Evolutionary conservation across 2,888 invertebrate genomes (phyloP).

Genomic region (Gari tellinella): DNA sequence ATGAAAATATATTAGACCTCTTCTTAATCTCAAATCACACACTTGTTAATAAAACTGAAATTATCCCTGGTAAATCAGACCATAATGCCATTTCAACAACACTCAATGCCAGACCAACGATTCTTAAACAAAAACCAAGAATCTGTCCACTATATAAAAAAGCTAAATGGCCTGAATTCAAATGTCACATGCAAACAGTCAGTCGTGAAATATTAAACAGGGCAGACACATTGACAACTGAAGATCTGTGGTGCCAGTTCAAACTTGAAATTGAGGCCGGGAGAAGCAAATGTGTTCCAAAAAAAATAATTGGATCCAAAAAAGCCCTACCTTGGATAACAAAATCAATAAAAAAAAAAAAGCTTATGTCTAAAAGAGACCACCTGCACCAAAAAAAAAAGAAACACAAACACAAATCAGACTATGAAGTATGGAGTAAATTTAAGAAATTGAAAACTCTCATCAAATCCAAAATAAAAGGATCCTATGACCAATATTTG

Average conservation of each 20-base stretch:
- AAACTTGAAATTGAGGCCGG: conserved; percentile 4
- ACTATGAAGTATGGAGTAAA: neutral
- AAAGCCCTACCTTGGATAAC: conserved; percentile 2
- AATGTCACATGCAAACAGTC: conserved; percentile 3
- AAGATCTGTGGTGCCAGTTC: neutral
- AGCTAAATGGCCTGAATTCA: conserved; percentile 16
- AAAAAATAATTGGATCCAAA: neutral
- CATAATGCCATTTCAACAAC: conserved; percentile 9
- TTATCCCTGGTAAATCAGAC: conserved; percentile 10
- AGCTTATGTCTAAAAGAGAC: conserved; percentile 14
- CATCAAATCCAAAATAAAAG: conserved; percentile 7
- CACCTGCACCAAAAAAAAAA: neutral
- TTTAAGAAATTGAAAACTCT: neutral
- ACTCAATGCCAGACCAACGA: neutral
- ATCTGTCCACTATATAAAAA: conserved; percentile 12
- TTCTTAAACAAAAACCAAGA: conserved; percentile 7
- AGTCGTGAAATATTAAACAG: neutral
- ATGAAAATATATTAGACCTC: conserved; percentile 4
- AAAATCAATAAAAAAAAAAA: conserved; percentile 12
- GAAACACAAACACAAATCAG: neutral
- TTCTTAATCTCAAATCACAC: conserved; percentile 16
- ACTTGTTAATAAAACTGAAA: conserved; percentile 9
- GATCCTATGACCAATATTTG: neutral
- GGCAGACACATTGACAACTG: neutral
- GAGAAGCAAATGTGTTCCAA: conserved; percentile 4